phyloP scores from a whole-genome alignment of 2,888 invertebrate species.

The Stenurella melanura region DNA sequence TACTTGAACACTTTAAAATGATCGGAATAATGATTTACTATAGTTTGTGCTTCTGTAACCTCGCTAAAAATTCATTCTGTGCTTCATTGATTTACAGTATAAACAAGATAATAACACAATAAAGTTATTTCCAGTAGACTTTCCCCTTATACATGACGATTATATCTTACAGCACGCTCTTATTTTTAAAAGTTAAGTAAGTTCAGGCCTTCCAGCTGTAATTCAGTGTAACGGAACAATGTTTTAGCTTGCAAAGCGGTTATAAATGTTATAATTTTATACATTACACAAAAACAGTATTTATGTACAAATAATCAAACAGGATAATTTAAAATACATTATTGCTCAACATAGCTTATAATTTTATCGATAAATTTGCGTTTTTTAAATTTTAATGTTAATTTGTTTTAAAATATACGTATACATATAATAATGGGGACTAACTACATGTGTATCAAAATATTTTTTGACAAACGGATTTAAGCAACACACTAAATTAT shows the following conservation, averaged over 20 bases:
- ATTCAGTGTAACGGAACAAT: conserved; percentile 7
- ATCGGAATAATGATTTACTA: neutral
- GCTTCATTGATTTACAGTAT: conserved; percentile 9
- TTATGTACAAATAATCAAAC: neutral
- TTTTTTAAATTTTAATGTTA: neutral
- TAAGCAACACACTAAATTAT: too few species aligned
- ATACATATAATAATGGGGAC: too few species aligned
- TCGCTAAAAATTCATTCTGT: neutral
- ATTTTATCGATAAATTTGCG: neutral
- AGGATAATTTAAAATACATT: conserved; percentile 1
- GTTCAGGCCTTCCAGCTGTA: conserved; percentile 2
- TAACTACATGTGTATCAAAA: too few species aligned
- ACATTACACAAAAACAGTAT: neutral
- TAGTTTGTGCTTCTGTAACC: neutral
- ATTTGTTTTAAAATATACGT: neutral
- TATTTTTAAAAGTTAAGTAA: neutral
- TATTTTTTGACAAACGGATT: too few species aligned
- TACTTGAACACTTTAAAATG: neutral
- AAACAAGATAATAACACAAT: conserved; percentile 29
- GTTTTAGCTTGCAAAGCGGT: conserved; percentile 3
- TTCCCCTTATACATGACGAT: conserved; percentile 13
- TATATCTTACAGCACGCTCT: conserved; percentile 3
- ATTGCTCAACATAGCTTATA: neutral
- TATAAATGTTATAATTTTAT: neutral
- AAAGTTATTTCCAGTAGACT: conserved; percentile 22